Conservation (phyloP, 2,797 vertebrate genomes). For the Megaceryle alcyon region DNA sequence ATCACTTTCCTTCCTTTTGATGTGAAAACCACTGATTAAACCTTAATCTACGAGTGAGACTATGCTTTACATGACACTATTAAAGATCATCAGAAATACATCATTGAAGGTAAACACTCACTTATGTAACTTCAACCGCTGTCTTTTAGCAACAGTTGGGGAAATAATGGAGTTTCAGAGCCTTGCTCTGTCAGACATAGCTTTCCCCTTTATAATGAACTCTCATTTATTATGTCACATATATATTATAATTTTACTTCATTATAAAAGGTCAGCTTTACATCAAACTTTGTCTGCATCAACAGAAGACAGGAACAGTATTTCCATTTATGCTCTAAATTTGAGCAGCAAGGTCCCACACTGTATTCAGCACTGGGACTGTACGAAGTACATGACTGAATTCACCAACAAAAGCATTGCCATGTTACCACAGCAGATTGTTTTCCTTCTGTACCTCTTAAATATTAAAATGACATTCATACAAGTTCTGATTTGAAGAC, state of each 20-base stretch:
- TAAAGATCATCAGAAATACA: background rate
- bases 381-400: background rate
- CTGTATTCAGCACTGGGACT: background rate
- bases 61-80: background rate
- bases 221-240: no score
- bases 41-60: background rate
- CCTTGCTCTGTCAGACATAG: background rate
- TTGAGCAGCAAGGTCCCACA: background rate
- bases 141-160: background rate
- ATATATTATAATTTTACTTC: no score
- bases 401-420: background rate
- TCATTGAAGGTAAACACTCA: background rate
- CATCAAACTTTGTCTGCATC: background rate
- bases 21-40: background rate
- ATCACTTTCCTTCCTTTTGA: background rate
- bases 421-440: background rate
- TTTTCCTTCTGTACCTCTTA: background rate
- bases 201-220: background rate
- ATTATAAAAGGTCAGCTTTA: background rate
- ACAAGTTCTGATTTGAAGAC: background rate
- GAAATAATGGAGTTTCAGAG: background rate
- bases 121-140: background rate
- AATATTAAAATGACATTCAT: background rate
- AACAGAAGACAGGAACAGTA: background rate
- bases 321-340: background rate